Evolutionary conservation across 2,113 vertebrate genomes (phyloP).

Genomic region (Pollimyrus isidori): DNA sequence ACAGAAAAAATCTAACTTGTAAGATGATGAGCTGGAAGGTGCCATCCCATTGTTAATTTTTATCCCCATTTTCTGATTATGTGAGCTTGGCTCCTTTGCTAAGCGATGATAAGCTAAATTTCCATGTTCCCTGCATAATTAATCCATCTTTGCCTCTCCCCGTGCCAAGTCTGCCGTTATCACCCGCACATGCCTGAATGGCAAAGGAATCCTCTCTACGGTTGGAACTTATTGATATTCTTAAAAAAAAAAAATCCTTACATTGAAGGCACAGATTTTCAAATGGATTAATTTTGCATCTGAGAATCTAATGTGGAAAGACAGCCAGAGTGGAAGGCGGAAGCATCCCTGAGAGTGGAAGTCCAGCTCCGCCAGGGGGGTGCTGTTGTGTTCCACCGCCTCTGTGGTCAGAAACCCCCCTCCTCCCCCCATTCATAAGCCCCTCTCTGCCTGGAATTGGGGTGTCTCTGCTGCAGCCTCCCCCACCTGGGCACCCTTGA

Average conservation of each 20-base stretch:
- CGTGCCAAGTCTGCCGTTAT: slow-evolving; percentile 86
- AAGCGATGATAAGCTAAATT: slow-evolving; percentile 87
- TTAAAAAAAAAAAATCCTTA: slow-evolving; percentile 82
- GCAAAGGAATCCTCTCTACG: slow-evolving; percentile 84
- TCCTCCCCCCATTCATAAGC: slow-evolving; percentile 73
- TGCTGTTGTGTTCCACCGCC: slow-evolving; percentile 52
- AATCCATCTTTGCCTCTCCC: slow-evolving; percentile 90
- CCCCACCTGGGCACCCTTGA: slow-evolving; percentile 98
- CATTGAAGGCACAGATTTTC: slow-evolving; percentile 82
- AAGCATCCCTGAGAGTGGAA: slow-evolving; percentile 69
- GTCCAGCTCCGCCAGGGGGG: slow-evolving; percentile 59
- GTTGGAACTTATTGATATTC: slow-evolving; percentile 87
- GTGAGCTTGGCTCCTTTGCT: slow-evolving; percentile 87
- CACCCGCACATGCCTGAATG: slow-evolving; percentile 83
- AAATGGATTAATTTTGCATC: slow-evolving; percentile 84
- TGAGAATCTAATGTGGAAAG: slow-evolving; percentile 76
- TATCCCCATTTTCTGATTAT: slow-evolving; percentile 83
- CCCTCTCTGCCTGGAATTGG: slow-evolving; percentile 88
- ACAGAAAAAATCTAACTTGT: slow-evolving; percentile 76
- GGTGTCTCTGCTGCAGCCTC: slow-evolving; percentile 99
- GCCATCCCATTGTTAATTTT: slow-evolving; percentile 83
- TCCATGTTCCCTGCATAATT: slow-evolving; percentile 93
- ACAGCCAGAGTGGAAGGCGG: slow-evolving; percentile 77
- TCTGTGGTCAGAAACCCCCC: slow-evolving; percentile 80
- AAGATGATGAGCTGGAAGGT: slow-evolving; percentile 81